Evolutionary conservation across 2,888 invertebrate genomes (phyloP).

Genomic region (Leptinotarsa peninsularis): DNA sequence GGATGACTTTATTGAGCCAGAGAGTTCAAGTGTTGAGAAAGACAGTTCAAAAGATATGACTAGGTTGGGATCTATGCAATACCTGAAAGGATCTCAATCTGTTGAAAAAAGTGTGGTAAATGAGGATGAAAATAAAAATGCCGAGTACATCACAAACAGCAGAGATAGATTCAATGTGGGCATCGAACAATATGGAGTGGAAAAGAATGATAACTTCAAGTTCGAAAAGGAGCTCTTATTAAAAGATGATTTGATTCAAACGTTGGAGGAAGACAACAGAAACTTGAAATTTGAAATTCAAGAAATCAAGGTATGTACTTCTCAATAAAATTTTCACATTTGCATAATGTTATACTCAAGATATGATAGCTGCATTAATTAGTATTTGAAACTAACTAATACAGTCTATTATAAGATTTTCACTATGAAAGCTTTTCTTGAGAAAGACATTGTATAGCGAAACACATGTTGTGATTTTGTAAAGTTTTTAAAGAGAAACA

Average conservation of each 20-base stretch:
- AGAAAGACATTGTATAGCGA: too few relatives aligned
- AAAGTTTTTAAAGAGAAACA: too few relatives aligned
- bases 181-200: constrained; percentile 25
- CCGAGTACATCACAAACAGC: neutral
- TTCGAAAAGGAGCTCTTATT: constrained; percentile 41
- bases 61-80: constrained; percentile 35
- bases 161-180: neutral
- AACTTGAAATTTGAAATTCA: constrained; percentile 61
- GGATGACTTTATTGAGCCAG: constrained; percentile 17
- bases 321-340: too few relatives aligned
- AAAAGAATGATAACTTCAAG: constrained; percentile 32
- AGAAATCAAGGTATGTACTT: constrained; percentile 61
- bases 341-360: too few relatives aligned
- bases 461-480: too few relatives aligned
- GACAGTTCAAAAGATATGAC: constrained; percentile 26
- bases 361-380: too few relatives aligned
- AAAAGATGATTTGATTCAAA: constrained; percentile 54
- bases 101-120: constrained; percentile 26
- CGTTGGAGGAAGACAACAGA: constrained; percentile 63
- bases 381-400: too few relatives aligned
- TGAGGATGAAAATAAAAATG: constrained; percentile 28
- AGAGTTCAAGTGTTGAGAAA: neutral
- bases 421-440: too few relatives aligned
- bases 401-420: too few relatives aligned
- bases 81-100: constrained; percentile 12